These are phyloP conservation scores for Pseudanteris insignis DNA, from an alignment of 2,888 invertebrate species.

Conservation along the genomic window DNA sequence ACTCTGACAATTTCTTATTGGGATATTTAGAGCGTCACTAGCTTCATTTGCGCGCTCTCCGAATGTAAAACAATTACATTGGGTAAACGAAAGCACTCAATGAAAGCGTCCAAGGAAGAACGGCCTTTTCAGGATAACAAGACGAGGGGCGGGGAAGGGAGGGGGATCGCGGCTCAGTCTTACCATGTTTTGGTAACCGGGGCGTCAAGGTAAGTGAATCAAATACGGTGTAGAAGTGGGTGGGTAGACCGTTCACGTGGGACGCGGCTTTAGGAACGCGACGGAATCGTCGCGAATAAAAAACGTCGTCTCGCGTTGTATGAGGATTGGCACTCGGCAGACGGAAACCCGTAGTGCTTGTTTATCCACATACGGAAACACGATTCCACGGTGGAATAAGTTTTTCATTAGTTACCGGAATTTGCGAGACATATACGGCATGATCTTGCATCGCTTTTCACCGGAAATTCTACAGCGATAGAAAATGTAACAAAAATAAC, in stretches of 20 bases:
- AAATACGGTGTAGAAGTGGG: conserved; percentile 26
- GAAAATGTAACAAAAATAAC: conserved; percentile 31
- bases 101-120: too few relatives aligned
- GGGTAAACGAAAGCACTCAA: too few relatives aligned
- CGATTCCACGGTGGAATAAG: conserved; percentile 39
- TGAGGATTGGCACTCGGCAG: conserved; percentile 27
- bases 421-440: conserved; percentile 36
- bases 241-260: conserved; percentile 33
- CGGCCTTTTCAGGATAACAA: too few relatives aligned
- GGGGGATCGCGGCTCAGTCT: too few relatives aligned
- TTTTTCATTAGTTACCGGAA: conserved; percentile 42
- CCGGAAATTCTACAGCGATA: conserved; percentile 38
- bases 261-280: conserved; percentile 23
- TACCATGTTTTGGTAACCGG: conserved; percentile 11
- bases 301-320: conserved; percentile 37
- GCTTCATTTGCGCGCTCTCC: too few relatives aligned
- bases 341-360: conserved; percentile 31
- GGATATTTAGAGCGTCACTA: too few relatives aligned
- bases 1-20: too few relatives aligned
- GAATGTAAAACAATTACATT: too few relatives aligned
- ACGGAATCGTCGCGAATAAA: conserved; percentile 32
- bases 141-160: too few relatives aligned
- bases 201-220: conserved; percentile 37
- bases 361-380: conserved; percentile 47
- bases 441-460: conserved; percentile 43